Evolutionary conservation across 2,888 invertebrate genomes (phyloP), one percentile per base, ranked within the genome.

Genomic region (Elysia crispata): DNA sequence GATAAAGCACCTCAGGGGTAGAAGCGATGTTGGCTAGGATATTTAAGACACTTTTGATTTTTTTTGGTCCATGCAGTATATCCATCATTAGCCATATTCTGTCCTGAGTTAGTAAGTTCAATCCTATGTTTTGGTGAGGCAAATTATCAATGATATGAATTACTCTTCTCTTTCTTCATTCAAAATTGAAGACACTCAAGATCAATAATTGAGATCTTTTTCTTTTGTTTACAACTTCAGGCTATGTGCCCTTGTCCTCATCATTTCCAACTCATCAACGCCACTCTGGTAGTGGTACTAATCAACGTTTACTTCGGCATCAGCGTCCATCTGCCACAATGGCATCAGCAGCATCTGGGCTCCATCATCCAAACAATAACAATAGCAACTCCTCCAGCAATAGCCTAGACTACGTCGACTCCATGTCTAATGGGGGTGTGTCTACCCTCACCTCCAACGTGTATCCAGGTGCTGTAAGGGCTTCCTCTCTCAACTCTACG

Each of bases 401-500:
- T 25, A 79, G 69, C 64, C 50, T 15, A 3, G 70, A 80, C 70
- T 62, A 69, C 75, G 41, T 79, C 31, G 66, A 30, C 33, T 75
- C 79, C 25, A 49, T 79, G 3, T 66, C 75, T 31, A 79, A 79
- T 67, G 75, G 50, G 0, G 79, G 28, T 25, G 54, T 79, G 57
- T 69, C 75, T 23, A 30, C 79, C n/a, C n/a, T 41, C 15, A n/a
- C 57, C 20, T 67, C 67, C 54, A 31, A 31, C 41, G 15, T 31
- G 1, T n/a, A 76, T 49, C 66, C 33, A 11, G 54, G 28, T 28
- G 23, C 54, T 33, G 30, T 70, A 41, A 5, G 11, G 11, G 60
- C 8, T 8, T 6, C 64, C 23, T 66, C 64, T n/a, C 57, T 69
- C 50, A 69, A 41, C 57, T 72, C 70, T 64, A 66, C 70, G 8